Percentiles rank a stretch among this genome's conserved stretches.
These are phyloP conservation scores for Drosophila diplacantha DNA, from an alignment of 2,888 invertebrate genomes.

Conservation along the genomic window DNA sequence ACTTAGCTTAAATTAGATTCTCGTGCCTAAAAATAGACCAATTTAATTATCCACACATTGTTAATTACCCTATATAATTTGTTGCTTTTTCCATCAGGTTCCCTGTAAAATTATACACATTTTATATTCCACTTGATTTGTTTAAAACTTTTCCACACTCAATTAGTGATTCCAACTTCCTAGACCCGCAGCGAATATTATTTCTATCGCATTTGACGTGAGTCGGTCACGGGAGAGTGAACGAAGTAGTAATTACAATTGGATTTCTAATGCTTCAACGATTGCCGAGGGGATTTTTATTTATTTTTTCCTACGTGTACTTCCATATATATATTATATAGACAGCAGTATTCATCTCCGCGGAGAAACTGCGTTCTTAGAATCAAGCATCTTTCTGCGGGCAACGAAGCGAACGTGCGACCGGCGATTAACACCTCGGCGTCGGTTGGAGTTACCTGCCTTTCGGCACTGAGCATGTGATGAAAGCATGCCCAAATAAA, in stretches of 20 bases:
- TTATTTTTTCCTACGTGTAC: slow-evolving; percentile 29
- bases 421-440: slow-evolving; percentile 36
- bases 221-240: slow-evolving; percentile 53
- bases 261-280: slow-evolving; percentile 25
- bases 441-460: slow-evolving; percentile 34
- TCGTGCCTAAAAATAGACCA: neutral
- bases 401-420: slow-evolving; percentile 31
- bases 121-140: slow-evolving; percentile 35
- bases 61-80: neutral
- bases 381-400: slow-evolving; percentile 22
- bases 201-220: slow-evolving; percentile 25
- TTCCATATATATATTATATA: neutral
- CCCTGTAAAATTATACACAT: neutral
- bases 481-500: slow-evolving; percentile 46
- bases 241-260: slow-evolving; percentile 39
- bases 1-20: neutral
- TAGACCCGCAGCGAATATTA: slow-evolving; percentile 34
- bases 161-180: slow-evolving; percentile 31
- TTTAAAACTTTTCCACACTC: slow-evolving; percentile 25
- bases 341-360: neutral
- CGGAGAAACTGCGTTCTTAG: slow-evolving; percentile 37
- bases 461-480: slow-evolving; percentile 32
- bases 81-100: neutral
- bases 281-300: slow-evolving; percentile 30
- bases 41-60: slow-evolving; percentile 3